Evolutionary conservation across 1,140 invertebrate genomes (phyloP).

Genomic region (Cylas formicarius): DNA sequence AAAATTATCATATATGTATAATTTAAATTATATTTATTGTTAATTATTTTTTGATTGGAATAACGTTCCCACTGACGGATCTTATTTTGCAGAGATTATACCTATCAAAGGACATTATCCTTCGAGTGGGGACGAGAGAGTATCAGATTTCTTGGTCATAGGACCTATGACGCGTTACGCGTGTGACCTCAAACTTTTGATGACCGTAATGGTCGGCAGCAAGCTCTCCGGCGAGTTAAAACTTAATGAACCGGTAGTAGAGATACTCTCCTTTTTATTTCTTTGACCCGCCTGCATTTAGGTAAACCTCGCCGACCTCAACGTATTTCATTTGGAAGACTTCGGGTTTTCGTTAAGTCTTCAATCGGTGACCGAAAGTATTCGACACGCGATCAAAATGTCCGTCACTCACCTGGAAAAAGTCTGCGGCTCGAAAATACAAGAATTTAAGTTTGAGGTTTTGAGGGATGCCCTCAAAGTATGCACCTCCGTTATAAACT

Average conservation of each 20-base stretch:
- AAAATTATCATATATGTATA: no score
- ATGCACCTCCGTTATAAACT: constrained; percentile 17
- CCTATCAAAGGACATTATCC: constrained; percentile 54
- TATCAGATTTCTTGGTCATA: constrained; percentile 38
- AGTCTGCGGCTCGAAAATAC: constrained; percentile 45
- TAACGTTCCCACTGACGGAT: neutral
- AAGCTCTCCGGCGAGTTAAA: constrained; percentile 42
- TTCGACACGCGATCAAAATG: constrained; percentile 57
- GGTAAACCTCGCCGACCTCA: constrained; percentile 62
- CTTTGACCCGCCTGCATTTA: no score
- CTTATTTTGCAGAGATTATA: constrained; percentile 54
- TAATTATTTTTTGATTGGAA: constrained; percentile 1
- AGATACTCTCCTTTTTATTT: no score
- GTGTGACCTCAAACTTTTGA: constrained; percentile 59
- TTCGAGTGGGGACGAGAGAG: constrained; percentile 40
- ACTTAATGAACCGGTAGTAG: constrained; percentile 33
- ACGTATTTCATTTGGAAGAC: constrained; percentile 72
- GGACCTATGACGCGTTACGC: constrained; percentile 77
- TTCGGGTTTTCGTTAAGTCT: constrained; percentile 57
- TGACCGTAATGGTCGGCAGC: constrained; percentile 53
- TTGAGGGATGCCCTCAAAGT: constrained; percentile 16
- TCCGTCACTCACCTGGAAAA: constrained; percentile 54
- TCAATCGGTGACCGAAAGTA: constrained; percentile 56
- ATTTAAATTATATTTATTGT: no score
- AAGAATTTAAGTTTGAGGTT: constrained; percentile 38